Percentiles rank a stretch among this genome's conserved stretches.
Conservation (phyloP, 2,797 vertebrate genomes). For the Anisognathus igniventris region DNA sequence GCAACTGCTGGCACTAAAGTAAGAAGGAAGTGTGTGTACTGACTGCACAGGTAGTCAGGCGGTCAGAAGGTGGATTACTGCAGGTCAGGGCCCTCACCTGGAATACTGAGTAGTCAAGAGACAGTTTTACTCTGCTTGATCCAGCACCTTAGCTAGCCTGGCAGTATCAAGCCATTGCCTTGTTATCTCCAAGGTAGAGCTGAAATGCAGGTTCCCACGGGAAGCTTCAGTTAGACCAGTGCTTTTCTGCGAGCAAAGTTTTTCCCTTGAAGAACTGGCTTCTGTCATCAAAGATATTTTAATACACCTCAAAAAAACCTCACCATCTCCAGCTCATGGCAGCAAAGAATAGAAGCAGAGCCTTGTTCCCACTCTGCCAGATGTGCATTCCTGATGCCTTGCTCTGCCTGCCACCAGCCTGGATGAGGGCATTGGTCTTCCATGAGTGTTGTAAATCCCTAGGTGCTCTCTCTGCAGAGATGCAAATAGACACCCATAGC, state of each 20-base stretch:
- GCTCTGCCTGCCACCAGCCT: neutral
- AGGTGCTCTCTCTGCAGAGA: neutral
- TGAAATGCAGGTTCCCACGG: neutral
- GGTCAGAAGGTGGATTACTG: neutral
- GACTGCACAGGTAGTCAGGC: neutral
- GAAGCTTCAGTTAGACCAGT: neutral
- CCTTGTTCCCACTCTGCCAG: neutral
- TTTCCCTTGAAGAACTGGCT: neutral
- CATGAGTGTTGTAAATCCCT: accelerated
- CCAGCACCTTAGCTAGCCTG: neutral
- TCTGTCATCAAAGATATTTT: conserved; percentile 9
- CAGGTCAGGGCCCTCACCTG: neutral
- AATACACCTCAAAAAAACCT: neutral
- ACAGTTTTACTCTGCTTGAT: neutral
- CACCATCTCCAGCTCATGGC: neutral
- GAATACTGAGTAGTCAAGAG: neutral
- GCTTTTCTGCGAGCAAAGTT: neutral
- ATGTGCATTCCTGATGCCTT: neutral
- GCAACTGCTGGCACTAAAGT: neutral
- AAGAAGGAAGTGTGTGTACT: neutral
- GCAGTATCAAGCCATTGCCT: neutral
- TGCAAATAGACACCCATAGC: neutral
- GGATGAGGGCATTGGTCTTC: neutral
- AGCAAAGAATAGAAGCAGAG: neutral
- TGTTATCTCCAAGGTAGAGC: neutral